Evolutionary conservation across 2,888 invertebrate genomes (phyloP).

Genomic region (Parnassius smintheus): DNA sequence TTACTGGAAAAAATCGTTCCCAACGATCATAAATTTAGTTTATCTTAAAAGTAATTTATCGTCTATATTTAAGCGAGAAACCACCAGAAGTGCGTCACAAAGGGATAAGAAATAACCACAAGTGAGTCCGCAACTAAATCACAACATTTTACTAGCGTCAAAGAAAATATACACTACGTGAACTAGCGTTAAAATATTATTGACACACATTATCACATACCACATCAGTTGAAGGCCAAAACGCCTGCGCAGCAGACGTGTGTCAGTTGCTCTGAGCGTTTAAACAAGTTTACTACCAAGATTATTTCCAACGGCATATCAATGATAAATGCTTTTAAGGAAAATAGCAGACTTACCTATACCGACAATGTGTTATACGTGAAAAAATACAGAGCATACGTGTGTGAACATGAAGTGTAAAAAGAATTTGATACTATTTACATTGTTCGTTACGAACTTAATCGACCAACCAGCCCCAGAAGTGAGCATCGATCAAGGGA

Average conservation of each 20-base stretch:
- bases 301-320: neutral
- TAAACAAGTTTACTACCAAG: neutral
- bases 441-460: constrained; percentile 61
- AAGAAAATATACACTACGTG: too few species aligned
- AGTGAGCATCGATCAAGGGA: constrained; percentile 63
- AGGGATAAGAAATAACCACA: neutral
- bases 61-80: too few species aligned
- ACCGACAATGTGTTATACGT: neutral
- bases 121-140: neutral
- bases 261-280: neutral
- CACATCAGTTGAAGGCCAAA: constrained; percentile 38
- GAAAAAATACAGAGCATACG: neutral
- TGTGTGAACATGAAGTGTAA: constrained; percentile 47
- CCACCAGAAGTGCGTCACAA: neutral
- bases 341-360: too few species aligned
- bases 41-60: too few species aligned
- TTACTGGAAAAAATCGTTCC: too few species aligned
- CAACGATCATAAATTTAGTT: too few species aligned
- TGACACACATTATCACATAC: too few species aligned
- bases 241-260: constrained; percentile 39
- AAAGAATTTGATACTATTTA: constrained; percentile 59
- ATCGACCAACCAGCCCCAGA: constrained; percentile 69
- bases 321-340: too few species aligned
- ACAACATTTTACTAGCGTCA: too few species aligned
- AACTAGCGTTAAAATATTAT: neutral